Evolutionary conservation across 2,888 invertebrate species (phyloP), one percentile per base, ranked within the genome.

Genomic region (Tenthredo distinguenda): DNA sequence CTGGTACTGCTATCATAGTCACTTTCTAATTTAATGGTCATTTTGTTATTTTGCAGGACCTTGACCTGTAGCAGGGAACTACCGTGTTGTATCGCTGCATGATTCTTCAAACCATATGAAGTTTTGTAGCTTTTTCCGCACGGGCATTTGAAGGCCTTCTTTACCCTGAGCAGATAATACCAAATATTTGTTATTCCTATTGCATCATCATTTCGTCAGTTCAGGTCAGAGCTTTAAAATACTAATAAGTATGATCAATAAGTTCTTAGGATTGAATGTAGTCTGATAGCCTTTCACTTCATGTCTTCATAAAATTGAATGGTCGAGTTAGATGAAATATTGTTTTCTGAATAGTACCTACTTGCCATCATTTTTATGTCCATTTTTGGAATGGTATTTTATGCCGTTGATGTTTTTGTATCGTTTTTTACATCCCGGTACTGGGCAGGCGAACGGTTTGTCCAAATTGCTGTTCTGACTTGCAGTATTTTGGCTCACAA

Each of bases 381-480:
- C 97, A 93, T 97, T 97, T 93, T 97, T 97, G 71, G 97, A 97
- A 94, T 98, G 98, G 93, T 98, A 98, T 92, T 97, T 98, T 91
- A 98, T 97, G 85, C 98, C 98, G 93, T 98, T 98, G 85, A 97
- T 96, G 93, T 98, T 98, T 93, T 98, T 98, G 94, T 98, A 98
- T 68, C 97, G 95, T 92, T 98, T 98, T 93, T 97, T 97, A 94
- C 98, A 98, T 76, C 97, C 97, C 81, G 97, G 97, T 86, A 98
- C 96, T 0, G 97, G 97, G 92, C 98, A 98, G 9, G 96, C 96
- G 94, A 97, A 97, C 0, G 97, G 97, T 93, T 97, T 97, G 92
- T 97, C 97, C 87, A 94, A 86, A 88, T 87, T 88, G 85, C 86
- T 89, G 86, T 87, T 89, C 83, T 87, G 88, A 79, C 86, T 87